Evolutionary conservation across 2,797 vertebrate genomes (phyloP), one percentile per base, ranked within the genome.

Genomic region (Molossus alvarezi): DNA sequence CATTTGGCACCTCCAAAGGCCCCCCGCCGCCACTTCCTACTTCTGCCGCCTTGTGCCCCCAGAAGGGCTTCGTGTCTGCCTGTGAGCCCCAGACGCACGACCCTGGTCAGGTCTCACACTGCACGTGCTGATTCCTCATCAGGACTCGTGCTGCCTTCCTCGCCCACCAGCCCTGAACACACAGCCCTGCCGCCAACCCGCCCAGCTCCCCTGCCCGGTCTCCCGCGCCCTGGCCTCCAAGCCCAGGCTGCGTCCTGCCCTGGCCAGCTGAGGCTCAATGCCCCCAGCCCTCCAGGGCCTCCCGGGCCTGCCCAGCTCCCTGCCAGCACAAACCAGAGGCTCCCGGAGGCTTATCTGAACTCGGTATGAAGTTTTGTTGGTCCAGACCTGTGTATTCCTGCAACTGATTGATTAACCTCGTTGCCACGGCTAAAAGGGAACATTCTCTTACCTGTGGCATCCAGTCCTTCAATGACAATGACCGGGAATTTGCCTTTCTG

Each of bases 401-500:
- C 11, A 75, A 27, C 20, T 0, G 0, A 55, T 11, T 48, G 7
- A 9, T 37, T 18, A 21, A n/a, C 13, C 23, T 20, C 58, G 12
- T 6, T 23, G 33, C 23, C 10, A 0, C 13, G 33, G 57, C 23
- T 9, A 3, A 27, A 41, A 85, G 55, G 62, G 11, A 29, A 33
- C 1, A 2, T 0, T n/a, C 5, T 90, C 98, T 98, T 98, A 99
- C 99, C 99, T 94, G 99, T 99, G 97, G 99, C 99, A 98, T 99
- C 99, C 98, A 99, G 98, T 33, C 99, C 99, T 89, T 99, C 99
- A 27, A 99, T 98, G 96, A 99, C 99, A 88, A 99, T 98, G 64
- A 99, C 98, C 0, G 99, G 99, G 97, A 99, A 99, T 65, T 60
- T 53, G 88, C 99, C 98, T 82, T 98, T 98, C 81, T 91, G 90